These are phyloP conservation scores for Embiotoca jacksoni DNA, from an alignment of 2,113 vertebrate species.

Conservation along the genomic window DNA sequence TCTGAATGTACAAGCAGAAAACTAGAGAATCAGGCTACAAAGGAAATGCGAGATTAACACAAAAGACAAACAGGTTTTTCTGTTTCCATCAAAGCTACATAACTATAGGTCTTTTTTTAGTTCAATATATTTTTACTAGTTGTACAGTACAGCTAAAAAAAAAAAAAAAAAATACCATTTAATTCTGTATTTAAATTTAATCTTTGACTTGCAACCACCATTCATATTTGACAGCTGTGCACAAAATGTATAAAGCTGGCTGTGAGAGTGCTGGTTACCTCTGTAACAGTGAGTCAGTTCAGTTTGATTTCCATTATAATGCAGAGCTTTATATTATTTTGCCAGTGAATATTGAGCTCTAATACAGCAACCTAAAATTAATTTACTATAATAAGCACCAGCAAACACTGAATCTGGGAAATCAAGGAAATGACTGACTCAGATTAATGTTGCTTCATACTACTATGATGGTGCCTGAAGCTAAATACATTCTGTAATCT, in stretches of 20 bases:
- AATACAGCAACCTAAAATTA: not conserved
- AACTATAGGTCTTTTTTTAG: no score
- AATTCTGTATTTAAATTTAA: not conserved
- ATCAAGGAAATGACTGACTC: constrained; percentile 55
- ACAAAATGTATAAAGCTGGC: not conserved
- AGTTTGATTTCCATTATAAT: not conserved
- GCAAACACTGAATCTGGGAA: constrained; percentile 52
- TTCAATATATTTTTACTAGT: no score
- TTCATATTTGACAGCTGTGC: not conserved
- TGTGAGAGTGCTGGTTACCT: not conserved
- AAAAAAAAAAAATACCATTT: no score
- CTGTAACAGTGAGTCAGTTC: not conserved
- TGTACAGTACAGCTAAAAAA: no score
- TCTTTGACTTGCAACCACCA: not conserved
- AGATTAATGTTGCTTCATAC: constrained; percentile 25
- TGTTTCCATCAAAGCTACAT: no score
- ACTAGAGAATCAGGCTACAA: no score
- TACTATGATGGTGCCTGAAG: not conserved
- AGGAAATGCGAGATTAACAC: no score
- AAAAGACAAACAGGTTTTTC: no score
- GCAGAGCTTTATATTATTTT: not conserved
- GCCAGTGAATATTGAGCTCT: not conserved
- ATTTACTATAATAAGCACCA: not conserved
- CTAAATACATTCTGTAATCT: not conserved
- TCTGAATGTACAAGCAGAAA: no score